phyloP scores from a whole-genome alignment of 2,113 vertebrate species.

The Platysternon megacephalum region DNA sequence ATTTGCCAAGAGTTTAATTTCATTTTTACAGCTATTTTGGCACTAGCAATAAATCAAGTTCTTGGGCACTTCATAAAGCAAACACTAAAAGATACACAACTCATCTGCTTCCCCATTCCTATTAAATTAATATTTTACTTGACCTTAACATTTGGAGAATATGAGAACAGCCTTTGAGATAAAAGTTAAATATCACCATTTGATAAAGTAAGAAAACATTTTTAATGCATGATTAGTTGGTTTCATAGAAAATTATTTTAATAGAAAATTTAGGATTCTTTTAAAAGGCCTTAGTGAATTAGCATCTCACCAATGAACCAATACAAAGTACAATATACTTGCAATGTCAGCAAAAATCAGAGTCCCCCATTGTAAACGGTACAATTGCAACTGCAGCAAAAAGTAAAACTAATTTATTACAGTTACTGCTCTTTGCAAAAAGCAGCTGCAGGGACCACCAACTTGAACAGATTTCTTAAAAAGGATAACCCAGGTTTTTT shows the following conservation, averaged over 20 bases:
- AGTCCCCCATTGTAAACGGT: conserved; percentile 12
- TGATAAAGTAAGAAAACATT: neutral
- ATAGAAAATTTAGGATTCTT: neutral
- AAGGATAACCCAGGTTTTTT: neutral
- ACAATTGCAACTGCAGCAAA: conserved; percentile 55
- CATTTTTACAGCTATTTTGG: neutral
- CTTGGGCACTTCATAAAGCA: fast-evolving
- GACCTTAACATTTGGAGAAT: neutral
- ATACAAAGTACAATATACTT: conserved; percentile 34
- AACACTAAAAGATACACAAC: neutral
- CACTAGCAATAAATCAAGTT: neutral
- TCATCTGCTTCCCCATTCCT: neutral
- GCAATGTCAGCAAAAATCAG: conserved; percentile 54
- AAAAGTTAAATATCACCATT: neutral
- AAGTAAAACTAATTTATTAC: conserved; percentile 5
- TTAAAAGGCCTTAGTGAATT: conserved; percentile 18
- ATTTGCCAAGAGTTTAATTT: neutral
- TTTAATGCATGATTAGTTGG: neutral
- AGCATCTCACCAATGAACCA: conserved; percentile 35
- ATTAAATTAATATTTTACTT: neutral
- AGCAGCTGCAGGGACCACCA: neutral
- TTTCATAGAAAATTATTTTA: neutral
- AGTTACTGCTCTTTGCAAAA: neutral
- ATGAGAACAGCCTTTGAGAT: neutral
- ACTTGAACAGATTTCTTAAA: neutral